phyloP scores from a whole-genome alignment of 1,140 invertebrate genomes.

The Lepidostoma basale region DNA sequence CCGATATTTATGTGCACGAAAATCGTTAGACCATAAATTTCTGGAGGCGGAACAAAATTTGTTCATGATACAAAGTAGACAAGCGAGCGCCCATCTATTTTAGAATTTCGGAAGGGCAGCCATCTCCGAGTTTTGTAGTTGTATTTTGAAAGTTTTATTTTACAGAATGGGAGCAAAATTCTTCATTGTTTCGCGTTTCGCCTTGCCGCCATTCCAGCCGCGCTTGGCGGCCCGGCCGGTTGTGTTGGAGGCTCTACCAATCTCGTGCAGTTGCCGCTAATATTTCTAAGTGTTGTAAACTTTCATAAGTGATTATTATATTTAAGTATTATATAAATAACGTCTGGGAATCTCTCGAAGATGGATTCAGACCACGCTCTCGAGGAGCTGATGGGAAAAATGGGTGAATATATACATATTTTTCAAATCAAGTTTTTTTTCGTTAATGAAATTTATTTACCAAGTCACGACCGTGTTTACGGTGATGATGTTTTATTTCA shows the following conservation, averaged over 20 bases:
- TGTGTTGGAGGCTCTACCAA: background rate
- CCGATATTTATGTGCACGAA: no score
- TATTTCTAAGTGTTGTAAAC: background rate
- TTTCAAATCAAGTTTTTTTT: no score
- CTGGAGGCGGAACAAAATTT: no score
- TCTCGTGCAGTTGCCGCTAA: background rate
- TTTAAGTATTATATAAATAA: background rate
- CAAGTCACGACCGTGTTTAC: no score
- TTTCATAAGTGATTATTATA: conserved; percentile 1
- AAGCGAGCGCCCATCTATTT: background rate
- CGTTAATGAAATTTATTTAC: no score
- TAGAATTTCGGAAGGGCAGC: background rate
- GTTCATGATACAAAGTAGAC: background rate
- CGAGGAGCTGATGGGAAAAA: conserved; percentile 71
- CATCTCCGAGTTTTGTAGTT: background rate
- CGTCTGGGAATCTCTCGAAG: background rate
- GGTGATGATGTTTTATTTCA: no score
- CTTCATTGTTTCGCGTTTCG: background rate
- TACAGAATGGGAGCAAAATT: conserved; percentile 23
- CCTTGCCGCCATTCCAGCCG: conserved; percentile 22
- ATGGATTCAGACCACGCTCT: conserved; percentile 70
- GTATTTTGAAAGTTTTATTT: conserved; percentile 17
- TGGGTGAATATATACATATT: conserved; percentile 59
- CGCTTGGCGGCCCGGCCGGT: conserved; percentile 7
- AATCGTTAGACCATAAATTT: no score